Base-by-base conservation (phyloP, 2,113 vertebrate species). In the Neolamprologus longior region DNA sequence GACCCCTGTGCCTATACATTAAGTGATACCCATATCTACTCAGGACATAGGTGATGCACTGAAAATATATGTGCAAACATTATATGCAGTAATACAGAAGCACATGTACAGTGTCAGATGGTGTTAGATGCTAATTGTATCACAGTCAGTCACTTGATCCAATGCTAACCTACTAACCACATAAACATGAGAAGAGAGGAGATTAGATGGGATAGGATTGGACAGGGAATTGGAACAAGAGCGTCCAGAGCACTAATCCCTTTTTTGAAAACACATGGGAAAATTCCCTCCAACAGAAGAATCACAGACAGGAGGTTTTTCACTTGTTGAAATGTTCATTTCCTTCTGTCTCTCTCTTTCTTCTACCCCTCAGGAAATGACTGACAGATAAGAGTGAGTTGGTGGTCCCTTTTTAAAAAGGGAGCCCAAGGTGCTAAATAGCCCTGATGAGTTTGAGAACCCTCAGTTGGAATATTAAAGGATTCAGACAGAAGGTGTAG, bases 41-140 rank as follows among this genome's bases (percentile, higher is more conserved):
- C 35, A 45, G 54, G 40, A 63, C 31, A 7, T 1, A 5, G 24
- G 26, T 17, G 33, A 31, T 26, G 7, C 13, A 7, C 45, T 50
- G 10, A 13, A 82, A 6, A 17, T 52, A 7, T 53, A 26, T 80
- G 35, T 82, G 40, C 7, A 42, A 33, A 28, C 24, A 52, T 21
- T 31, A 54, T 81, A 26, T 26, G 57, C 33, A 33, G 50, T 57
- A 19, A 37, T 61, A 55, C 82, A 53, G 84, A 10, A 80, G 84
- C 85, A 84, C 85, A 33, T 73, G 71, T 42, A 42, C 35, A 33
- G 14, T 81, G 50, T 94, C 92, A 90, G 92, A 88, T 85, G 90
- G 90, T 84, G 85, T 90, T 73, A n/a, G 91, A 87, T 87, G 81
- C 86, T 95, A 95, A 96, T 94, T 94, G 93, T 57, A 96, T 96